These are phyloP conservation scores for Drosophila neonasuta DNA, from an alignment of 2,888 invertebrate species.

Conservation along the genomic window DNA sequence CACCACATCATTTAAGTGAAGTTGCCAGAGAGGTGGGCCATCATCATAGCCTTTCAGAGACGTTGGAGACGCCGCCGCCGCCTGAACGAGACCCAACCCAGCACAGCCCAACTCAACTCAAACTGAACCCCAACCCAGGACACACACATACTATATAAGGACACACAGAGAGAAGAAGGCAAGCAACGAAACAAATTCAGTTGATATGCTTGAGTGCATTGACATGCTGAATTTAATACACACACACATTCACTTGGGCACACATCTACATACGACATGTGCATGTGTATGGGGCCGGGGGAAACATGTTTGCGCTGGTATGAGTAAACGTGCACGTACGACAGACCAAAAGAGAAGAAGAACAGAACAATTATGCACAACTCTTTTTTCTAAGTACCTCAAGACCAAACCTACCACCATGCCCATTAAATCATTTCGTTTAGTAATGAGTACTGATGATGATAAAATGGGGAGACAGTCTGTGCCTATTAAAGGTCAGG, in stretches of 20 bases:
- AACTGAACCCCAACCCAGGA: background rate
- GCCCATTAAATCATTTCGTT: constrained; percentile 34
- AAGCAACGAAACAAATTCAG: constrained; percentile 59
- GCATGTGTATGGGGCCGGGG: background rate
- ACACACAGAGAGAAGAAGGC: constrained; percentile 24
- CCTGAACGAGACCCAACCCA: constrained; percentile 15
- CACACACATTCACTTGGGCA: constrained; percentile 4
- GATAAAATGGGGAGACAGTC: constrained; percentile 1
- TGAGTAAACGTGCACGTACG: constrained; percentile 10
- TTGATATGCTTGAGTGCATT: constrained; percentile 56
- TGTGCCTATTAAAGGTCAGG: constrained; percentile 19
- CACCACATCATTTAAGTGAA: constrained; percentile 59
- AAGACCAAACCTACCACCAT: constrained; percentile 24
- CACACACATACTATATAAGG: constrained; percentile 19
- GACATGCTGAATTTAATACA: constrained; percentile 52
- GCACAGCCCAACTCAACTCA: background rate
- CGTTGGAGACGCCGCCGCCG: constrained; percentile 34
- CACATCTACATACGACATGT: constrained; percentile 2
- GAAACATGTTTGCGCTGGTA: constrained; percentile 4
- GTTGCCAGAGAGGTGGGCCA: constrained; percentile 41
- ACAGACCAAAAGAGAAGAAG: constrained; percentile 24
- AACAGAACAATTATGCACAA: constrained; percentile 29
- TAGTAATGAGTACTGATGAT: constrained; percentile 33
- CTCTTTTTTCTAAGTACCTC: constrained; percentile 27
- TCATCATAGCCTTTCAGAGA: constrained; percentile 25